Evolutionary conservation across 2,888 invertebrate genomes (phyloP).

Genomic region (Conus canariensis): DNA sequence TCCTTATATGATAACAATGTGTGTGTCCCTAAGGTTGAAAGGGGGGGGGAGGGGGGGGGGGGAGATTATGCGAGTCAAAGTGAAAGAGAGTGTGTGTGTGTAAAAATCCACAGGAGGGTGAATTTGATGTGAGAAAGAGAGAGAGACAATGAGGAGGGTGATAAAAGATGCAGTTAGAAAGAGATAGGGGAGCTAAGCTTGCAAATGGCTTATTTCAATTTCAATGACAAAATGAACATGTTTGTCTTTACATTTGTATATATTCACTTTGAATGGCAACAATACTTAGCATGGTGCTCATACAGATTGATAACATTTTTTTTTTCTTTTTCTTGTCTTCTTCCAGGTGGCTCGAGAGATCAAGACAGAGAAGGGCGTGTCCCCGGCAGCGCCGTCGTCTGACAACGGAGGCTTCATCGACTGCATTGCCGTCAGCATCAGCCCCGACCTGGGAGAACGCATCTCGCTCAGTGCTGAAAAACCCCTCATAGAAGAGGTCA

Average conservation of each 20-base stretch:
- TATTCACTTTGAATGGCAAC: background rate
- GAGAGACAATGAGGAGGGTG: too few relatives aligned
- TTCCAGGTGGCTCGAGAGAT: slow-evolving; percentile 73
- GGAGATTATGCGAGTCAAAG: too few relatives aligned
- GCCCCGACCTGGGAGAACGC: slow-evolving; percentile 89
- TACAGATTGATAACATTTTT: background rate
- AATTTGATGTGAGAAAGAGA: background rate
- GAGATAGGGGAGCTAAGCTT: too few relatives aligned
- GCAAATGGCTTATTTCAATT: too few relatives aligned
- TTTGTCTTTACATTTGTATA: background rate
- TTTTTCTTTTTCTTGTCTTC: background rate
- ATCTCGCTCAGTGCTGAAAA: slow-evolving; percentile 91
- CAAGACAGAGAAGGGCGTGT: slow-evolving; percentile 63
- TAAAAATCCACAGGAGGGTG: background rate
- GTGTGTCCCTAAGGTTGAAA: too few relatives aligned
- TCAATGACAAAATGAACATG: background rate
- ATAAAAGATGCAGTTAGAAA: too few relatives aligned
- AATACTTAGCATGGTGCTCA: too few relatives aligned
- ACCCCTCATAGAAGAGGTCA: slow-evolving; percentile 82
- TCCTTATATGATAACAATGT: too few relatives aligned
- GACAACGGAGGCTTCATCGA: slow-evolving; percentile 41
- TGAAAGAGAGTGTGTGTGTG: background rate
- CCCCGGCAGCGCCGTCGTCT: slow-evolving; percentile 3
- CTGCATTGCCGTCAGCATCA: slow-evolving; percentile 86
- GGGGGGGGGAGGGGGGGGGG: too few relatives aligned